Percentiles rank a stretch among this genome's conserved stretches.
phyloP scores from a whole-genome alignment of 2,113 vertebrate species.

The Prietella phreatophila region DNA sequence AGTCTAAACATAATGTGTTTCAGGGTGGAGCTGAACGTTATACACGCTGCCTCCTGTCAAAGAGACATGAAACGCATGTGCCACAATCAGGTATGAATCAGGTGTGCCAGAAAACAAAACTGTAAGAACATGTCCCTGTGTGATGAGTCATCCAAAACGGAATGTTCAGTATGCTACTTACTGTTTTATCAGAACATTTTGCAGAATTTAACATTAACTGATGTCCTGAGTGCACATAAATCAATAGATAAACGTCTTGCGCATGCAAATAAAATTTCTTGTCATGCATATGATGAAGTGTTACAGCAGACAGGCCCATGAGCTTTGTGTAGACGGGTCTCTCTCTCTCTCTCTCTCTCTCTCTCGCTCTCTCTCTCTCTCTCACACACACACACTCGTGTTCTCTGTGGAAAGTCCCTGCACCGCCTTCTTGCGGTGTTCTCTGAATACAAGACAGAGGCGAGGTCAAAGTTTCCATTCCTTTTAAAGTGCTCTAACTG shows the following conservation, averaged over 20 bases:
- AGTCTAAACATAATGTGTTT: neutral
- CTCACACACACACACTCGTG: neutral
- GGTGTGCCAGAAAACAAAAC: neutral
- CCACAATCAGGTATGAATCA: neutral
- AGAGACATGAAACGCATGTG: neutral
- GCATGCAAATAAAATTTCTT: neutral
- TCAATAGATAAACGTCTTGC: neutral
- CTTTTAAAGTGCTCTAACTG: conserved; percentile 12
- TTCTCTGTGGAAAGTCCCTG: conserved; percentile 31
- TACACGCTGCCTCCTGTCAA: neutral
- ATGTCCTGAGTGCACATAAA: neutral
- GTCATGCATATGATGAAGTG: neutral
- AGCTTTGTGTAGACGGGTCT: neutral
- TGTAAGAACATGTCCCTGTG: neutral
- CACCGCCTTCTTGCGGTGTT: conserved; percentile 37
- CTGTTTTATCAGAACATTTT: neutral
- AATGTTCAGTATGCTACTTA: neutral
- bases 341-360: neutral
- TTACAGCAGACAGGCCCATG: neutral
- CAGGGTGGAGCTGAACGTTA: neutral
- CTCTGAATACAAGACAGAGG: conserved; percentile 9
- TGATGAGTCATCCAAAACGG: neutral
- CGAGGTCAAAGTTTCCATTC: conserved; percentile 38
- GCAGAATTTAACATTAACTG: neutral
- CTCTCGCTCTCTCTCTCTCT: neutral